Evolutionary conservation across 2,113 vertebrate species (phyloP), one percentile per base, ranked within the genome.

Genomic region (Protobothrops mucrosquamatus): DNA sequence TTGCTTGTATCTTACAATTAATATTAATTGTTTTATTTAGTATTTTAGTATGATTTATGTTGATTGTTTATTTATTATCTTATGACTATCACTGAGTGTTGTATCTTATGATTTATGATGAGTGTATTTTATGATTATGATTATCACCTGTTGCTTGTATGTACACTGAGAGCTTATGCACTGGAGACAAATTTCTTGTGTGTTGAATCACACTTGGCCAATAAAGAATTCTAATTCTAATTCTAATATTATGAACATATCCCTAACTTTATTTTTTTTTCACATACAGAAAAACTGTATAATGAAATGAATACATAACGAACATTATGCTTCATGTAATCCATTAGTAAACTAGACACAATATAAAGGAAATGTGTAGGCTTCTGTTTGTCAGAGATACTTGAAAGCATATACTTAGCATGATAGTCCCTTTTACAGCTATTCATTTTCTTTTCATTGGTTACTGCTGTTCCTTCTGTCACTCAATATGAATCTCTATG

Each of bases 391-490:
- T 89, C 51, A 95, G 91, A 93, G 93, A 94, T 94, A 48, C 94
- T 93, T 92, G 91, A 96, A 89, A 91, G 85, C 43, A 86, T 94
- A 89, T 0, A 6, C 48, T 64, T 91, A 54, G 7, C 90, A 94
- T 94, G 89, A n/a, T 56, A 92, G 81, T 43, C 24, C 34, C 74
- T n/a, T 87, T 92, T 85, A 88, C 92, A 89, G 81, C 55, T 52
- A 90, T 92, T 87, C 87, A 94, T 61, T 85, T 89, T 59, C 69
- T 59, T 92, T 91, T 9, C 87, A 90, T 52, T 92, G 59, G 51
- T 86, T 20, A 2, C 93, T 89, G 39, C 26, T 29, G 90, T 94
- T 95, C 92, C 93, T 95, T 94, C 54, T 93, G 87, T 48, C 23
- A 90, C 14, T 48, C 29, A 92, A 92, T 93, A 69, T 94, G 89